Conservation (phyloP, 2,888 invertebrate genomes). For the Rhimphoctona megacephalus region DNA sequence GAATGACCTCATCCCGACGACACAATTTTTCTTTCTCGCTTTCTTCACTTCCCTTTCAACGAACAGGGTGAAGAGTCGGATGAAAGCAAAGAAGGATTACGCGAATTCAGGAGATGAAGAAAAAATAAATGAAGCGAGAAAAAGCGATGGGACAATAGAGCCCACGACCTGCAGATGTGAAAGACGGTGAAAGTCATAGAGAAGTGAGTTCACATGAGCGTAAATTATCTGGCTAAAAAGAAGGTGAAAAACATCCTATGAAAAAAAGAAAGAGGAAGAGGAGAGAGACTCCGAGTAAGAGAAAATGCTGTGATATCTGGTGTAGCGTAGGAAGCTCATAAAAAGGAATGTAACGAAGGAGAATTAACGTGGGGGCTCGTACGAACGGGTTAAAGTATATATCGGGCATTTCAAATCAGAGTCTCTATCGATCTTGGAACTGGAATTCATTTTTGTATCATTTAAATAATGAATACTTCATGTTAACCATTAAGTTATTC, state of each 20-base stretch:
- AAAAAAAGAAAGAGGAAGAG: conserved; percentile 6
- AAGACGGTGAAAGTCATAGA: conserved; percentile 8
- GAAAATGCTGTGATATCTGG: conserved; percentile 26
- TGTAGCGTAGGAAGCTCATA: conserved; percentile 8
- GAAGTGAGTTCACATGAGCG: conserved; percentile 22
- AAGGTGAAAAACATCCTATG: conserved; percentile 13
- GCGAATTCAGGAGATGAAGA: conserved; percentile 21
- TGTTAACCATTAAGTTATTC: background rate
- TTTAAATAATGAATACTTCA: background rate
- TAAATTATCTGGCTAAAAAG: conserved; percentile 21
- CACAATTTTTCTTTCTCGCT: background rate
- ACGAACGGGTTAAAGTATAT: background rate
- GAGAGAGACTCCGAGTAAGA: conserved; percentile 2
- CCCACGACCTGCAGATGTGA: conserved; percentile 7
- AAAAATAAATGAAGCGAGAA: background rate
- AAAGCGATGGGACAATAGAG: conserved; percentile 16
- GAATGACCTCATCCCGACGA: background rate
- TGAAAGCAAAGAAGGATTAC: background rate
- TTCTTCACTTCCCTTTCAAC: background rate
- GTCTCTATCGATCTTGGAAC: background rate
- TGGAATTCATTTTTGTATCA: background rate
- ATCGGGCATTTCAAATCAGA: background rate
- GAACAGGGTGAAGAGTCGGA: background rate
- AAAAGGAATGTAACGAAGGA: conserved; percentile 51
- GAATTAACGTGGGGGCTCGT: conserved; percentile 19